Percentiles rank a stretch among this genome's conserved stretches.
phyloP scores from a whole-genome alignment of 2,113 vertebrate species.

The Campylomormyrus numenius region DNA sequence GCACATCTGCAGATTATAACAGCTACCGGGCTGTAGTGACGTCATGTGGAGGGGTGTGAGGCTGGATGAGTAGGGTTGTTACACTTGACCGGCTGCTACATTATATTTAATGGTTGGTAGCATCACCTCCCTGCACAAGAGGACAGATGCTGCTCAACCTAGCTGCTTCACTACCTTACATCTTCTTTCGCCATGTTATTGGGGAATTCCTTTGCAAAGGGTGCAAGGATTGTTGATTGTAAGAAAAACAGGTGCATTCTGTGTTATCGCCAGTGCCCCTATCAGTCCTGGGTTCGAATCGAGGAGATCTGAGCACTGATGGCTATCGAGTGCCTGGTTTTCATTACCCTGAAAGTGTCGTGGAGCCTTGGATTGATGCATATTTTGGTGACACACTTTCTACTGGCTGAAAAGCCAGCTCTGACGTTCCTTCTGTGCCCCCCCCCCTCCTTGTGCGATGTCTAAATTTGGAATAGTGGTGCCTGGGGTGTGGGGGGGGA shows the following conservation, averaged over 20 bases:
- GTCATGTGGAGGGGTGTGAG: background rate
- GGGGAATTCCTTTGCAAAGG: background rate
- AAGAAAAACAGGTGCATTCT: background rate
- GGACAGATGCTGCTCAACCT: background rate
- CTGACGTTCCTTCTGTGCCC: background rate
- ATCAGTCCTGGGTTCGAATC: background rate
- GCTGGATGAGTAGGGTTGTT: background rate
- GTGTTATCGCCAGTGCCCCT: background rate
- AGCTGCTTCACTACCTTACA: background rate
- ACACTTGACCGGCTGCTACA: background rate
- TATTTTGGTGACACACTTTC: slow-evolving; percentile 4
- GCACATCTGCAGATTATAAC: background rate
- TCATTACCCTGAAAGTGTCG: background rate
- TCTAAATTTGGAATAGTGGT: slow-evolving; percentile 1
- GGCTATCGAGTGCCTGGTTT: background rate
- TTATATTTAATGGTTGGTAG: background rate
- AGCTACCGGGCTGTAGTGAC: background rate
- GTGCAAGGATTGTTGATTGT: background rate
- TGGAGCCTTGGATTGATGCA: background rate
- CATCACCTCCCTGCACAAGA: background rate
- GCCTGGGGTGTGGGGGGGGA: background rate
- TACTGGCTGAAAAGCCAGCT: background rate
- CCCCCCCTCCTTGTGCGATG: background rate
- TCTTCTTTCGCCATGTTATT: background rate
- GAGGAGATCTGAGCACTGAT: background rate